Evolutionary conservation across 2,113 vertebrate genomes (phyloP).

Genomic region (Erinaceus europaeus): DNA sequence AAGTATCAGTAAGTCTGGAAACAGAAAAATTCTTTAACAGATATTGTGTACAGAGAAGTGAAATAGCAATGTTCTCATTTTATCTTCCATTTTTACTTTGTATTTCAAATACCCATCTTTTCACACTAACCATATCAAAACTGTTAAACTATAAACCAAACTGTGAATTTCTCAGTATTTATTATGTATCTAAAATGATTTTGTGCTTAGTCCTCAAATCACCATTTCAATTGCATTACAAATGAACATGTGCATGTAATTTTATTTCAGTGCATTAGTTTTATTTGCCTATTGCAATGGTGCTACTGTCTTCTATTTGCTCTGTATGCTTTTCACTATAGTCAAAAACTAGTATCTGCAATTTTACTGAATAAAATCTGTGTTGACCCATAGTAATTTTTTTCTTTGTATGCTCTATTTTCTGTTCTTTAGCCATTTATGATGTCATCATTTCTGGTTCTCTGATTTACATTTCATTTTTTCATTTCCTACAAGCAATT

Average conservation of each 20-base stretch:
- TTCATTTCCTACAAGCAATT: slow-evolving; percentile 53
- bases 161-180: slow-evolving; percentile 30
- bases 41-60: slow-evolving; percentile 18
- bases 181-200: slow-evolving; percentile 2
- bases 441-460: slow-evolving; percentile 54
- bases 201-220: slow-evolving; percentile 63
- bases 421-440: slow-evolving; percentile 22
- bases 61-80: neutral
- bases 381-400: slow-evolving; percentile 5
- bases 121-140: slow-evolving; percentile 15
- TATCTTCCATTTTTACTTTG: neutral
- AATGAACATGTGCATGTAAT: slow-evolving; percentile 27
- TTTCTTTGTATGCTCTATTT: slow-evolving; percentile 55
- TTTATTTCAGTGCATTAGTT: slow-evolving; percentile 36
- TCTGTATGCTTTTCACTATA: neutral
- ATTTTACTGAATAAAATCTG: slow-evolving; percentile 50
- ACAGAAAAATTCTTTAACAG: too few relatives aligned
- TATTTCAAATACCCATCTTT: neutral
- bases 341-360: slow-evolving; percentile 43
- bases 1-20: too few relatives aligned
- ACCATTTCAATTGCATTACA: slow-evolving; percentile 59
- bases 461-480: slow-evolving; percentile 35
- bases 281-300: slow-evolving; percentile 21
- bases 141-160: neutral
- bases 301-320: slow-evolving; percentile 5